These are phyloP conservation scores for Thumatha senex DNA, from an alignment of 2,888 invertebrate species.

Conservation along the genomic window DNA sequence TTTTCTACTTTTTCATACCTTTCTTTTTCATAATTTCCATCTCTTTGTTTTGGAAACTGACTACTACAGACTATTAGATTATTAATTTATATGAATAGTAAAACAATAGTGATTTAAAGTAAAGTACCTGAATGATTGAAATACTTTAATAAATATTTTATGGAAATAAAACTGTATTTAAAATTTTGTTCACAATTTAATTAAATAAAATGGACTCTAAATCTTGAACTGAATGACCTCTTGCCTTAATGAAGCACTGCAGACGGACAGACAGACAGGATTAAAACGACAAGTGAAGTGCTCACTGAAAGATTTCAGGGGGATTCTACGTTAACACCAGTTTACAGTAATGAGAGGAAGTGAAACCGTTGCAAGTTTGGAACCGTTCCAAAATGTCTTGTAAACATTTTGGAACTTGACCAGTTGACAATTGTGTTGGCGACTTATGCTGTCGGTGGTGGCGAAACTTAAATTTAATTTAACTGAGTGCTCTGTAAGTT, in stretches of 20 bases:
- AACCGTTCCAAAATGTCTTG: constrained; percentile 66
- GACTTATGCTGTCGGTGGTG: constrained; percentile 5
- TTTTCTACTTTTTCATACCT: too few relatives aligned
- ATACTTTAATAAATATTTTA: too few relatives aligned
- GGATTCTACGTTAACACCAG: constrained; percentile 72
- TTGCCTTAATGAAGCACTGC: constrained; percentile 68
- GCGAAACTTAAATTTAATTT: constrained; percentile 8
- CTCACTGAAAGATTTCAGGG: constrained; percentile 74
- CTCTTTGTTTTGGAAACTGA: too few relatives aligned
- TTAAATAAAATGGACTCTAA: constrained; percentile 43
- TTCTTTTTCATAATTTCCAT: too few relatives aligned
- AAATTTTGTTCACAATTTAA: constrained; percentile 27
- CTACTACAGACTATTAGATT: too few relatives aligned
- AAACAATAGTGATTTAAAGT: too few relatives aligned
- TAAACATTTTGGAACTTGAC: constrained; percentile 54
- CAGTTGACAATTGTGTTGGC: constrained; percentile 32
- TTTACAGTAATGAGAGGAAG: constrained; percentile 69
- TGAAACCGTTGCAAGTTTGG: constrained; percentile 60
- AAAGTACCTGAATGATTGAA: too few relatives aligned
- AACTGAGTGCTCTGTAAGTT: background rate
- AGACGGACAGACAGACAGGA: constrained; percentile 53
- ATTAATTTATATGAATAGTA: too few relatives aligned
- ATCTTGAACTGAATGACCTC: constrained; percentile 72
- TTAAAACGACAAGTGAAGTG: constrained; percentile 67
- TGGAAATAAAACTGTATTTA: too few relatives aligned